Conservation (phyloP, 2,888 invertebrate species). For the Athalia circularis region DNA sequence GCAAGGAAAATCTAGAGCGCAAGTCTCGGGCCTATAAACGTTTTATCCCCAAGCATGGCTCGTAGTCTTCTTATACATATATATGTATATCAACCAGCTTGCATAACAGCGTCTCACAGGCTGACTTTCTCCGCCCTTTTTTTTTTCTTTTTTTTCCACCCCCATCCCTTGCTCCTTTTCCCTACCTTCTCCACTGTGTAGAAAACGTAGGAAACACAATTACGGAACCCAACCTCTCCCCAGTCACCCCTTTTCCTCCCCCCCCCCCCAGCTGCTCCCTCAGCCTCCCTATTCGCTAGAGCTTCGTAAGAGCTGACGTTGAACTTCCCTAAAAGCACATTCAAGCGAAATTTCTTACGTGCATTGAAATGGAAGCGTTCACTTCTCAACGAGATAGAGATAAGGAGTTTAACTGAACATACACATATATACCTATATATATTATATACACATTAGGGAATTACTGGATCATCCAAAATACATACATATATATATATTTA, state of each 20-base stretch:
- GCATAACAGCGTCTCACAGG: constrained; percentile 17
- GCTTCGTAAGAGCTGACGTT: constrained; percentile 59
- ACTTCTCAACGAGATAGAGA: constrained; percentile 17
- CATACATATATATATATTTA: no score
- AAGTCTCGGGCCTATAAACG: constrained; percentile 56
- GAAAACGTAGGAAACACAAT: constrained; percentile 63
- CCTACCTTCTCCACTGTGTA: constrained; percentile 24
- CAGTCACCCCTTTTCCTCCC: not conserved
- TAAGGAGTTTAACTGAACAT: not conserved
- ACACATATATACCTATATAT: not conserved
- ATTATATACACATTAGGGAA: no score
- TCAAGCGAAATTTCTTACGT: constrained; percentile 44
- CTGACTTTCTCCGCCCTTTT: no score
- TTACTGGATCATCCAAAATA: no score
- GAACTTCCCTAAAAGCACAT: constrained; percentile 46
- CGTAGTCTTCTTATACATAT: not conserved
- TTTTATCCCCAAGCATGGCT: constrained; percentile 57
- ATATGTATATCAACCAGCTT: constrained; percentile 11
- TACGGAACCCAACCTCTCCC: constrained; percentile 52
- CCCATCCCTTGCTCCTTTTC: not conserved
- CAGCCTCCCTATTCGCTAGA: constrained; percentile 41
- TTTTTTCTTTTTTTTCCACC: no score
- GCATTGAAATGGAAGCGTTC: constrained; percentile 44
- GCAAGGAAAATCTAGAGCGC: constrained; percentile 17
- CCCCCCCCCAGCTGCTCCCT: not conserved